phyloP scores from a whole-genome alignment of 2,797 vertebrate genomes.

The Mormyrus hasselquistii region DNA sequence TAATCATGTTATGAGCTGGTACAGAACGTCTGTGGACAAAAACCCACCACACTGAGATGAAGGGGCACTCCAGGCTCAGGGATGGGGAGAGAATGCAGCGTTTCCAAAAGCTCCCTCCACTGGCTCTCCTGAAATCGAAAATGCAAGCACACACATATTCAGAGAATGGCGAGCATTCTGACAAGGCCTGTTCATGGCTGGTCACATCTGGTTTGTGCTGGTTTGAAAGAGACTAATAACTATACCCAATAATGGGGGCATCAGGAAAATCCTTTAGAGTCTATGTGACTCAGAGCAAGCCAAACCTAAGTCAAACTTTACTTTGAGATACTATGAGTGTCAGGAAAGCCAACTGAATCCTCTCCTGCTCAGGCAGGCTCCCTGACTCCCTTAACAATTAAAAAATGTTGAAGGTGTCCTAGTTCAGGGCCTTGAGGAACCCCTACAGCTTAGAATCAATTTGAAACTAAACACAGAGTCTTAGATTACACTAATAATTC shows the following conservation, averaged over 20 bases:
- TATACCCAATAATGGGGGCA: neutral
- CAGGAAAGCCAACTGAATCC: neutral
- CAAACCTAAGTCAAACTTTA: neutral
- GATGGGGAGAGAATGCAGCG: conserved; percentile 74
- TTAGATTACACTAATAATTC: neutral
- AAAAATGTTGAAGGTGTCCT: neutral
- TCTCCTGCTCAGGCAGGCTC: neutral
- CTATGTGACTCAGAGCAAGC: neutral
- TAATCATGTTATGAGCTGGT: neutral
- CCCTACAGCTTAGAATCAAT: neutral
- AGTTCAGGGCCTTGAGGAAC: conserved; percentile 1
- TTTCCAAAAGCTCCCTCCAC: conserved; percentile 82
- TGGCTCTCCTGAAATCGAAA: conserved; percentile 74
- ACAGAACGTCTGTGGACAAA: neutral
- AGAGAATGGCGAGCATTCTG: neutral
- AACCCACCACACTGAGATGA: conserved; percentile 84
- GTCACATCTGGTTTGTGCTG: neutral
- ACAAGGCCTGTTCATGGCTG: neutral
- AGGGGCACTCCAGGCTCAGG: conserved; percentile 83
- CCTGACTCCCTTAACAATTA: neutral
- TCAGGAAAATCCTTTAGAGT: neutral
- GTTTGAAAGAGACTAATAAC: neutral
- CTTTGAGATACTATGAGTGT: neutral
- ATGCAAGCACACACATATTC: conserved; percentile 10
- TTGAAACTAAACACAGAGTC: neutral